These are phyloP conservation scores for Zelleria hepariella DNA, from an alignment of 2,888 invertebrate genomes.

Conservation along the genomic window DNA sequence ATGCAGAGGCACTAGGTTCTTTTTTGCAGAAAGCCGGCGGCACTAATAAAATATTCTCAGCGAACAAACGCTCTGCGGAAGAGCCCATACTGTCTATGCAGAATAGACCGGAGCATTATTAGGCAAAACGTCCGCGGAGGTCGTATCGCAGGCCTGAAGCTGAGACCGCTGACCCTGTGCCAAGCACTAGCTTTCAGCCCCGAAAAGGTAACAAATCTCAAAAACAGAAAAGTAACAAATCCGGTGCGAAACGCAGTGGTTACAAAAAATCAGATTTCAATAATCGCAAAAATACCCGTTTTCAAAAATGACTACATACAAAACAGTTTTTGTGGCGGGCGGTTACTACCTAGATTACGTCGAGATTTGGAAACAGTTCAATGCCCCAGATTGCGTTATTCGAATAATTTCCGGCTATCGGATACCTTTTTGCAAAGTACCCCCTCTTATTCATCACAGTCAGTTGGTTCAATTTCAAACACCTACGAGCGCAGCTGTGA, in stretches of 20 bases:
- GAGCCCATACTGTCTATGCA: constrained; percentile 4
- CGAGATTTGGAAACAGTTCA: constrained; percentile 2
- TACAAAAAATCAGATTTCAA: not conserved
- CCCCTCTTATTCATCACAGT: not conserved
- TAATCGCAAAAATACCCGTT: not conserved
- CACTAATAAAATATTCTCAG: not conserved
- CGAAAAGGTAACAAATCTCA: not conserved
- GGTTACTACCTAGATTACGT: not conserved
- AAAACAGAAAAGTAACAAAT: not conserved
- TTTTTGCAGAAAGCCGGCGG: not conserved
- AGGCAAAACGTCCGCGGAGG: not conserved
- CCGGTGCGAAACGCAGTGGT: not conserved
- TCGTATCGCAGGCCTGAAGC: not conserved
- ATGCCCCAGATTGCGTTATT: not conserved
- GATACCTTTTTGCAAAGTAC: not conserved
- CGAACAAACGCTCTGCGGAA: not conserved
- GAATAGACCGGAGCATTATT: not conserved
- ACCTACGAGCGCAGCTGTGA: not conserved
- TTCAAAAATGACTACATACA: not conserved
- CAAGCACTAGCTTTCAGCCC: not conserved
- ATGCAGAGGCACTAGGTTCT: not conserved
- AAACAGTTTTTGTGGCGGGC: not conserved
- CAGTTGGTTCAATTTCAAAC: not conserved
- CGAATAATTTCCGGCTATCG: not conserved
- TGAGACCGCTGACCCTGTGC: not conserved